phyloP scores from a whole-genome alignment of 2,797 vertebrate genomes.

The Calcarius lapponicus region DNA sequence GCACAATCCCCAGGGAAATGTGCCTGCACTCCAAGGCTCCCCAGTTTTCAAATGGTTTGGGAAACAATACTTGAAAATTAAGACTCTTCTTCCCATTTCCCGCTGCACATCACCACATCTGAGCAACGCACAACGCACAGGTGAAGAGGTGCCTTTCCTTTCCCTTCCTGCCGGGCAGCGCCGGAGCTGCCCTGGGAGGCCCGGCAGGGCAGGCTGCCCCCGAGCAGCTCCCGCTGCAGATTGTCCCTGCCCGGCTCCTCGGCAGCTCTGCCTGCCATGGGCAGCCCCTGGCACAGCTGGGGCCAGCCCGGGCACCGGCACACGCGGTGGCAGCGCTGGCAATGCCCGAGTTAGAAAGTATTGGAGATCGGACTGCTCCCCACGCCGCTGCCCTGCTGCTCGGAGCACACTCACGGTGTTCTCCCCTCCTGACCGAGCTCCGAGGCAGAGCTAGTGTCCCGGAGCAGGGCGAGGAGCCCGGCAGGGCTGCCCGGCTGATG shows the following conservation, averaged over 20 bases:
- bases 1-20: background rate
- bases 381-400: accelerated
- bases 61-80: slow-evolving; percentile 6
- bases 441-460: background rate
- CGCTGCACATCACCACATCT: background rate
- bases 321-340: accelerated
- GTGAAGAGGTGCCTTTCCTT: background rate
- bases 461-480: background rate
- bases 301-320: accelerated
- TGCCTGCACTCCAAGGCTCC: background rate
- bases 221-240: background rate
- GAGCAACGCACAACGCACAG: background rate
- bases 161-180: background rate
- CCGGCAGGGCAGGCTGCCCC: background rate
- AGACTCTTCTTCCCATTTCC: background rate
- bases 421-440: background rate
- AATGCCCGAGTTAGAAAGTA: background rate
- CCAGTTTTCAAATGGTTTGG: background rate
- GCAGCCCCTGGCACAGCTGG: background rate
- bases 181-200: background rate
- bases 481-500: background rate
- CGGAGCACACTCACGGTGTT: background rate
- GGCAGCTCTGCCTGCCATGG: accelerated
- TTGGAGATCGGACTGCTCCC: background rate
- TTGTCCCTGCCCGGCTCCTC: background rate